Evolutionary conservation across 2,797 vertebrate species (phyloP).

Genomic region (Leptoclinus maculatus): DNA sequence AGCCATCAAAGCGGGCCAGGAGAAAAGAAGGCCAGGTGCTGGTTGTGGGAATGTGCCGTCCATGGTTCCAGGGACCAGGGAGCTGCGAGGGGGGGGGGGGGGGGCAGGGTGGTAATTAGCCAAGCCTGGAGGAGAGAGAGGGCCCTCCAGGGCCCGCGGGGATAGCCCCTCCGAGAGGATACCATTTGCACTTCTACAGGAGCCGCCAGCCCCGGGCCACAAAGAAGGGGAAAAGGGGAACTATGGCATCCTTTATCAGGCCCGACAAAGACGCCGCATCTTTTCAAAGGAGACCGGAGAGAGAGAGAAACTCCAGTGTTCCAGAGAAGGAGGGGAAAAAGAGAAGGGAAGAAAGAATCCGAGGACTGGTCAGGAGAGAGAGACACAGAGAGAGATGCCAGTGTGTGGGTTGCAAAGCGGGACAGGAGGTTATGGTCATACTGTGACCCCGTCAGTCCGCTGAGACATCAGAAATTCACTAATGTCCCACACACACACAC

Average conservation of each 20-base stretch:
- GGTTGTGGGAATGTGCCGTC: constrained; percentile 82
- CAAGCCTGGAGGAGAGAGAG: constrained; percentile 83
- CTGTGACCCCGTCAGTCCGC: constrained; percentile 71
- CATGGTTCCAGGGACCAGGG: constrained; percentile 76
- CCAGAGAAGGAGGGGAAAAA: constrained; percentile 70
- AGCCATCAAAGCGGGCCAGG: constrained; percentile 86
- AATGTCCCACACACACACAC: constrained; percentile 51
- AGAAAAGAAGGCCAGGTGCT: constrained; percentile 87
- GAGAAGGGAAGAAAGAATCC: constrained; percentile 75
- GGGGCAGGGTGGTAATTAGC: constrained; percentile 81
- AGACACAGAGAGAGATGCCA: constrained; percentile 78
- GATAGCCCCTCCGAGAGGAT: constrained; percentile 85
- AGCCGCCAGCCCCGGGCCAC: constrained; percentile 82
- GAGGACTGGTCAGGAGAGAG: constrained; percentile 78
- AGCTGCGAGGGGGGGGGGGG: constrained; percentile 30
- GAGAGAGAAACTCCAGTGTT: constrained; percentile 81
- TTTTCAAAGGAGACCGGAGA: constrained; percentile 85
- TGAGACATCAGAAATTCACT: constrained; percentile 76
- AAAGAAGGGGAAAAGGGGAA: constrained; percentile 85
- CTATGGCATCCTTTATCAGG: constrained; percentile 86
- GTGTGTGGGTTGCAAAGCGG: constrained; percentile 80
- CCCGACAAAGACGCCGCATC: constrained; percentile 85
- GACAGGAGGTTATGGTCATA: constrained; percentile 78
- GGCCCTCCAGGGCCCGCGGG: constrained; percentile 76
- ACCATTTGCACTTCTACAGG: constrained; percentile 88